Conservation (phyloP, 1,140 invertebrate species). For the Drosophila serrata region DNA sequence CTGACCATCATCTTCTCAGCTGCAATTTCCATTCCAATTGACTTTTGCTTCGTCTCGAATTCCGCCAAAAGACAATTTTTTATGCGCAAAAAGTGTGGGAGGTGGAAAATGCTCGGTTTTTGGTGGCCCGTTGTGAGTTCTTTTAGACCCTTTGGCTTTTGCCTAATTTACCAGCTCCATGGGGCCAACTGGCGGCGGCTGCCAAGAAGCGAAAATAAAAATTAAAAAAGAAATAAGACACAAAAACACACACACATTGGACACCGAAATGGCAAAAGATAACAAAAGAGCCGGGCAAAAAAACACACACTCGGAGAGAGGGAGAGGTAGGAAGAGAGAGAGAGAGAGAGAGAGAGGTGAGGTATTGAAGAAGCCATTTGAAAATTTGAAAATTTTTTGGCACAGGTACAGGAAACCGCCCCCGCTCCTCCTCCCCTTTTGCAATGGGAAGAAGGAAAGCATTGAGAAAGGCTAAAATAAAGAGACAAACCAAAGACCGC, state of each 20-base stretch:
- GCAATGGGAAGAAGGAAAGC: slow-evolving; percentile 11
- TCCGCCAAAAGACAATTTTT: slow-evolving; percentile 45
- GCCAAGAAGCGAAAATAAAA: slow-evolving; percentile 71
- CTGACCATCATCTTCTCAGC: neutral
- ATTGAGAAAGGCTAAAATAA: slow-evolving; percentile 68
- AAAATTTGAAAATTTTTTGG: slow-evolving; percentile 84
- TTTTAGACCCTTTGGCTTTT: slow-evolving; percentile 63
- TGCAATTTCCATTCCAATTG: slow-evolving; percentile 49
- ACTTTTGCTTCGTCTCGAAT: slow-evolving; percentile 46
- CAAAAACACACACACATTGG: slow-evolving; percentile 43
- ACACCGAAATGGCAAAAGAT: slow-evolving; percentile 72
- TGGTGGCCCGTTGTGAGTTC: slow-evolving; percentile 30
- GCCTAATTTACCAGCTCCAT: slow-evolving; percentile 74
- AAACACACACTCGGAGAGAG: slow-evolving; percentile 47
- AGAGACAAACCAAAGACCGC: slow-evolving; percentile 82
- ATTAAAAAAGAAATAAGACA: slow-evolving; percentile 72
- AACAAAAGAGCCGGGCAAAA: slow-evolving; percentile 53
- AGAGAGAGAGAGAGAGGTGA: slow-evolving; percentile 10
- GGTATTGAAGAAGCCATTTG: slow-evolving; percentile 82
- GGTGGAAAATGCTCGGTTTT: slow-evolving; percentile 1
- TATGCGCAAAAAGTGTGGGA: neutral
- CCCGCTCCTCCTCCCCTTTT: neutral
- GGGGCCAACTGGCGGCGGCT: slow-evolving; percentile 44
- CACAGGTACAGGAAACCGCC: slow-evolving; percentile 75
- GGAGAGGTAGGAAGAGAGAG: slow-evolving; percentile 23